Percentiles rank a stretch among this genome's conserved stretches.
Conservation (phyloP, 2,797 vertebrate genomes). For the Anguilla marmorata region DNA sequence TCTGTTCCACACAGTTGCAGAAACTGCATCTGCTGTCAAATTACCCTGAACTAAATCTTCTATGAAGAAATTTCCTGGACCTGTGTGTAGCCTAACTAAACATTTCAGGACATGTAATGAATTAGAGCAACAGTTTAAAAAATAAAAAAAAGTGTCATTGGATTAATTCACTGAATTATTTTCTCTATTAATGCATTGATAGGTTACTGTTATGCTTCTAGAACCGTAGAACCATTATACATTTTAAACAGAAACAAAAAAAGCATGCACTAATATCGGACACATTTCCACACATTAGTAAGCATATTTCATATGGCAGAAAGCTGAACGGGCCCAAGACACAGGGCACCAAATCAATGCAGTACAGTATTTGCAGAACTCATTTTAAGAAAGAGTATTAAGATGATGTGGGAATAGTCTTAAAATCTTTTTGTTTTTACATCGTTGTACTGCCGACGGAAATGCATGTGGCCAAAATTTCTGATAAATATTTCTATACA, state of each 20-base stretch:
- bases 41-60: neutral
- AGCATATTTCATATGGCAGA: neutral
- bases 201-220: neutral
- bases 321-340: too few species aligned
- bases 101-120: too few species aligned
- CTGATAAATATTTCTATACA: neutral
- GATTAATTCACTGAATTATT: neutral
- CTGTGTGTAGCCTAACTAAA: neutral
- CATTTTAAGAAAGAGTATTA: too few species aligned
- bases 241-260: neutral
- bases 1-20: slow-evolving; percentile 27
- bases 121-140: too few species aligned
- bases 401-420: too few species aligned
- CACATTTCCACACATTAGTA: neutral
- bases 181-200: neutral
- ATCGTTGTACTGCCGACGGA: too few species aligned
- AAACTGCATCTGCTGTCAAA: neutral
- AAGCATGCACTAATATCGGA: neutral
- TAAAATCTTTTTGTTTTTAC: too few species aligned
- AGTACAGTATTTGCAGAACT: too few species aligned
- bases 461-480: neutral
- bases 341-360: too few species aligned
- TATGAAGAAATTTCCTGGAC: neutral
- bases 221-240: neutral
- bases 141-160: too few species aligned